Base-by-base conservation (phyloP, 2,113 vertebrate genomes). In the Dendropsophus ebraccatus region DNA sequence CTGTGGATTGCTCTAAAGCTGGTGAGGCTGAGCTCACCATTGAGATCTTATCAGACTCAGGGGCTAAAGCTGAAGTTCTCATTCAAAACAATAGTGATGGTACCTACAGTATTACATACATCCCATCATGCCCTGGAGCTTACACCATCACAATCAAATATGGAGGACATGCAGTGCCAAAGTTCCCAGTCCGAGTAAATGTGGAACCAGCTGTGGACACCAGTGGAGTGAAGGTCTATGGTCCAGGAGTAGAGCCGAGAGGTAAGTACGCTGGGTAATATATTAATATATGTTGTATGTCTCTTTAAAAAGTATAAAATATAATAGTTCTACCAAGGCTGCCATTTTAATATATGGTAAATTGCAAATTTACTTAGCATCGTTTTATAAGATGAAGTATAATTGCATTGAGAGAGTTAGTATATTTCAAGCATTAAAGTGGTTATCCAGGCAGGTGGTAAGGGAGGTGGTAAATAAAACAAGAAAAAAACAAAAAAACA, bases 71-170 rank as follows among this genome's bases (percentile, higher is more conserved):
- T 0, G 97, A 99, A 87, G 97, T 99, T 19, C 93, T 96, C 54
- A 98, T 98, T 88, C 96, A 98, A 86, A 96, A 98, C 88, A 96
- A 97, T 0, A 96, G 97, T 0, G 96, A 97, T 0, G 97, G 97
- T 7, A 97, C 96, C 0, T 98, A 99, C 88, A 97, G 95, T 58
- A 98, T 99, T 88, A 97, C 96, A 49, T 99, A 99, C 91, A 97
- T 97, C 79, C 97, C 97, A 0, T 95, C 96, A 1, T 96, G 96
- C 88, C 96, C 96, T 0, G 97, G 97, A 13, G 92, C 94, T 0
- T 97, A 98, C 92, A 98, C 96, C 0, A 93, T 99, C 87, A 97
- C 96, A 75, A 96, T 99, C 89, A 96, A 97, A 89, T 98, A 99
- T 0, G 97, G 97, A 0, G 97, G 97, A 80, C 96, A 99, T 91